These are phyloP conservation scores for Willowsia nigromaculata DNA, from an alignment of 2,888 invertebrate genomes.

Conservation along the genomic window DNA sequence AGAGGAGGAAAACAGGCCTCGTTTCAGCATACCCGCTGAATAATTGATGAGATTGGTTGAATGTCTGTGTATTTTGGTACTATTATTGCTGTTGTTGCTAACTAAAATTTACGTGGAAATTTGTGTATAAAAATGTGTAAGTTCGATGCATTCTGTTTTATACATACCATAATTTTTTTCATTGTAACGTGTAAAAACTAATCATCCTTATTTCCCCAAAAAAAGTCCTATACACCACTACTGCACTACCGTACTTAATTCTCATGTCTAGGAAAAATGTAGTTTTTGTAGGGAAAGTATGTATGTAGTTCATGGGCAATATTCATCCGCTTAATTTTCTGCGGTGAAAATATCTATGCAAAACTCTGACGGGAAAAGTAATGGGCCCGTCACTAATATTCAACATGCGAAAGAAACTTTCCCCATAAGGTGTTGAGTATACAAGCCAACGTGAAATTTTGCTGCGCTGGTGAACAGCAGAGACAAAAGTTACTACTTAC, in stretches of 20 bases:
- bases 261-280: background rate
- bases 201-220: no score
- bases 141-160: background rate
- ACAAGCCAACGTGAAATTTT: no score
- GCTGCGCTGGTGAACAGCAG: background rate
- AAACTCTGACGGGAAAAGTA: background rate
- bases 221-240: no score
- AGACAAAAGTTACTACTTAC: background rate
- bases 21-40: background rate
- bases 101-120: background rate
- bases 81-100: slow-evolving; percentile 1
- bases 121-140: background rate
- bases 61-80: background rate
- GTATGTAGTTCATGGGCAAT: slow-evolving; percentile 22
- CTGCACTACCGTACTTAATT: no score
- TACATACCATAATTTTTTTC: no score
- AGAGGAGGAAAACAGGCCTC: background rate
- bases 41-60: background rate
- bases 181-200: background rate
- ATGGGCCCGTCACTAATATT: background rate
- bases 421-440: no score
- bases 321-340: slow-evolving; percentile 6
- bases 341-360: background rate
- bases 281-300: slow-evolving; percentile 1
- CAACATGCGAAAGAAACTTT: background rate